Base-by-base conservation (phyloP, 37 sponge, comb jelly and placozoan genomes). In the Mnemiopsis leidyi region DNA sequence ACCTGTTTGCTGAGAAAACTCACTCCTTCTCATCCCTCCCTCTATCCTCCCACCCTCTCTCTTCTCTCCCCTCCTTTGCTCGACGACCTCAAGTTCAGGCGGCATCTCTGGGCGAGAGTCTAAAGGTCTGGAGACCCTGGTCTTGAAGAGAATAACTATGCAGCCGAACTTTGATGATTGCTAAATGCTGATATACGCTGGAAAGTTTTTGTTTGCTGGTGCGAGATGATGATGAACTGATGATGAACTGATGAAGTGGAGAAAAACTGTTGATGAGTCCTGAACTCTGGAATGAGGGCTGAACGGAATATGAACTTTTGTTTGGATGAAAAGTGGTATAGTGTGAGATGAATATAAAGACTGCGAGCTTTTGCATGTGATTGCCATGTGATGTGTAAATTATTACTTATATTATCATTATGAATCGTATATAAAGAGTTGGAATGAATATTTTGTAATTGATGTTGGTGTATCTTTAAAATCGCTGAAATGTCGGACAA, bases 91-190 rank as follows among this genome's bases (percentile, higher is more conserved):
- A 77, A 32, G 9, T 18, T 13, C 33, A 33, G 9, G 79, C 36
- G 0, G 2, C 73, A 23, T 29, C 73, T 18, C 25, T 28, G 29
- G 73, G 25, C 3, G 73, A 23, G 3, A 71, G 29, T 18, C 5
- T 48, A 13, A 77, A 77, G 32, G 79, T 77, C 32, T 77, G 79
- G 79, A 77, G 79, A 32, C 79, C 79, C 3, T 77, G 79, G 79
- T 77, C 73, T 71, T 71, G 73, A 71, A 30, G 68, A 48, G 61
- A 13, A 5, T 48, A 48, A 13, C 5, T 48, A 48, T 5, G 61
- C 61, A 48, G 61, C 61, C n/a, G n/a, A n/a, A n/a, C n/a, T n/a
- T 48, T 48, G 61, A 48, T 48, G 61, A 48, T 18, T n/a, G n/a
- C n/a, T 5, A 48, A 13, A 48, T 48, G 61, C 61, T 32, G 79